Conservation (phyloP, 37 sponge, comb jelly and placozoan species). For the Tethya wilhelma region DNA sequence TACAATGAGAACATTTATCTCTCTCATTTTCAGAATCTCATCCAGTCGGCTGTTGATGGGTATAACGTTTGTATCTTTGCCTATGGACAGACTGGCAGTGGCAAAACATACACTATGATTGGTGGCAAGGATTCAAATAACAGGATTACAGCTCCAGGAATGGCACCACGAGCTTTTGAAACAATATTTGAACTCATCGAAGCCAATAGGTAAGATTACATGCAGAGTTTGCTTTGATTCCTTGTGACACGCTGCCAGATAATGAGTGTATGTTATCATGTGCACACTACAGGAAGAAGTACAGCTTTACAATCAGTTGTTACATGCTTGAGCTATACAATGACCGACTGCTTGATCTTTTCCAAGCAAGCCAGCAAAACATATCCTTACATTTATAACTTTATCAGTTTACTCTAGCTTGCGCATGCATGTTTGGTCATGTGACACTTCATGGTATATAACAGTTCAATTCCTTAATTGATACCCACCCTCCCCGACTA, state of each 20-base stretch:
- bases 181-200: not conserved
- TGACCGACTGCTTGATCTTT: not conserved
- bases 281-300: not conserved
- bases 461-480: not conserved
- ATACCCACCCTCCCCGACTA: not conserved
- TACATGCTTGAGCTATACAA: conserved; percentile 12
- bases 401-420: not conserved
- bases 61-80: conserved; percentile 78
- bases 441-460: not conserved
- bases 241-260: too few species aligned
- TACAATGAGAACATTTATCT: not conserved
- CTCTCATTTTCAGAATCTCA: not conserved
- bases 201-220: not conserved
- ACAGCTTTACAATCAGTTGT: not conserved
- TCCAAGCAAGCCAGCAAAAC: not conserved
- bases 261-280: too few species aligned
- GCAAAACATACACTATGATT: conserved; percentile 64
- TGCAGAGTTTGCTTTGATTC: not conserved
- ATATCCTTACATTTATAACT: not conserved
- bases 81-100: conserved; percentile 82
- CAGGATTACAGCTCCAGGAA: not conserved
- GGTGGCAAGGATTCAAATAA: conserved; percentile 9
- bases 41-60: conserved; percentile 59
- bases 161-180: not conserved
- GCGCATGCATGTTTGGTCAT: not conserved